phyloP scores from a whole-genome alignment of 2,888 invertebrate species.

The Yponomeuta malinellus region DNA sequence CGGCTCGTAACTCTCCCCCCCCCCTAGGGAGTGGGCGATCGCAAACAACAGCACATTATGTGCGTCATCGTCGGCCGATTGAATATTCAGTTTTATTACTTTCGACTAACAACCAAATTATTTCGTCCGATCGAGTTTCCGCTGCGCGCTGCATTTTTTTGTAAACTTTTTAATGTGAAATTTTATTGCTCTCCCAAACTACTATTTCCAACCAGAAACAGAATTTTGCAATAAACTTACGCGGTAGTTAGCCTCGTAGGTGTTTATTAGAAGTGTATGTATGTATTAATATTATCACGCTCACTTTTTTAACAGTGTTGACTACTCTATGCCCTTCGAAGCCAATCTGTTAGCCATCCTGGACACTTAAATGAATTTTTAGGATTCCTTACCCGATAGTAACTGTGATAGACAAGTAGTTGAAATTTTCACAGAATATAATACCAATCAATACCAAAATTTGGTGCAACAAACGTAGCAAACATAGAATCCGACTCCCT shows the following conservation, averaged over 20 bases:
- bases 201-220: background rate
- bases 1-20: background rate
- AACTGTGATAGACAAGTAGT: too few species aligned
- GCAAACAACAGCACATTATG: constrained; percentile 25
- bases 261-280: background rate
- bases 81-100: constrained; percentile 42
- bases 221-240: background rate
- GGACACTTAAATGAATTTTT: too few species aligned
- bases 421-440: too few species aligned
- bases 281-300: background rate
- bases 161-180: constrained; percentile 22
- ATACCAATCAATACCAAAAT: too few species aligned
- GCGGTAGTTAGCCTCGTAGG: background rate
- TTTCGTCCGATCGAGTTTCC: constrained; percentile 28
- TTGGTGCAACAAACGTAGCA: too few species aligned
- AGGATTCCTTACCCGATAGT: too few species aligned
- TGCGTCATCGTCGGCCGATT: constrained; percentile 34
- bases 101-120: constrained; percentile 26
- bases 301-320: background rate
- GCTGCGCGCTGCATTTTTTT: constrained; percentile 38
- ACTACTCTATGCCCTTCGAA: too few species aligned
- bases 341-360: too few species aligned
- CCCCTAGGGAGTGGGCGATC: constrained; percentile 1
- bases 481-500: too few species aligned
- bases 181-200: background rate